Base-by-base conservation (phyloP, 2,797 vertebrate genomes). In the Cichlasoma orientale region DNA sequence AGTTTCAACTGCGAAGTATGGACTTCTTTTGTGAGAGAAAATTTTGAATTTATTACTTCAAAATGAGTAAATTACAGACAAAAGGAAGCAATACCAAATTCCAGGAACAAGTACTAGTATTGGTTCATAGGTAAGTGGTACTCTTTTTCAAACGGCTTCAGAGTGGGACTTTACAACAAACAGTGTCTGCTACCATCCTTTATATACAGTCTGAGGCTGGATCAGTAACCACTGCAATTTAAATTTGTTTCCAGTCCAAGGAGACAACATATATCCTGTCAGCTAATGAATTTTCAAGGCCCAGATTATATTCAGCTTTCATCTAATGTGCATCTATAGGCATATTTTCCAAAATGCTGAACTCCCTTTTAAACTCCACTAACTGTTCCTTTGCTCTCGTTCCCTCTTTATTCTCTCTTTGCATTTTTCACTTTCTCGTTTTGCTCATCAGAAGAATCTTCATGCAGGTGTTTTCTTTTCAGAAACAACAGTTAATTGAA, bases 381-480 rank as follows among this genome's bases (percentile, higher is more conserved):
- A 58, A 12, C 18, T 21, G 16, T 41, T 70, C 11, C 50, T 41
- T 4, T 41, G 21, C 31, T 13, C 5, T 63, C 8, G 9, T 29
- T 33, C 9, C 4, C 4, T 13, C 4, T 3, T 58, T 29, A 56
- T 4, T 61, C n/a, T 54, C 6, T 14, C 38, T 27, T 44, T 56
- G 11, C 4, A 6, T 66, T 75, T 58, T 72, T 33, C 3, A 1
- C 4, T 69, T 77, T 75, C n/a, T 76, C 14, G 16, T 38, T 74
- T 74, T 31, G 3, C 44, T 54, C 2, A 10, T 78, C 56, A 74
- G 27, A 63, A 70, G 57, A 69, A 47, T 16, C 23, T 31, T 7
- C 1, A 27, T 41, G 66, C 54, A 71, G 79, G 21, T 75, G 79
- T 80, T 84, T 72, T 23, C 29, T 82, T 41, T 78, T n/a, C 7